Percentiles rank a stretch among this genome's conserved stretches.
Conservation (phyloP, 2,113 vertebrate genomes). For the Nestor notabilis region DNA sequence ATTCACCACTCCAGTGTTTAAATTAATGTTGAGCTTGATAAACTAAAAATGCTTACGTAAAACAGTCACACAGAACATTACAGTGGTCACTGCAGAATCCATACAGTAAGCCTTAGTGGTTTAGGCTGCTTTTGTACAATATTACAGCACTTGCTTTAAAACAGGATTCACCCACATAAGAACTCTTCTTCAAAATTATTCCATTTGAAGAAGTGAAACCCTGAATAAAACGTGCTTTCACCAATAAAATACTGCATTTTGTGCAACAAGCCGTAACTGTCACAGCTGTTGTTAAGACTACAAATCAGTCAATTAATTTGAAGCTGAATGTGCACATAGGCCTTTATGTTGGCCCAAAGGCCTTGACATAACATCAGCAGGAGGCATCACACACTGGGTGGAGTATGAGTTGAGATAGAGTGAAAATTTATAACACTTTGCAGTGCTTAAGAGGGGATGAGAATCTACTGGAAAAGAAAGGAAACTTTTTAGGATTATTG, state of each 20-base stretch:
- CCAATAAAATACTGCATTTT: background rate
- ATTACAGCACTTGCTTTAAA: background rate
- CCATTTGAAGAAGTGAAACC: background rate
- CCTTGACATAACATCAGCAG: background rate
- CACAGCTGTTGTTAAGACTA: background rate
- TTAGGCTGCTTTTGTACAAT: background rate
- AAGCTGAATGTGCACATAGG: background rate
- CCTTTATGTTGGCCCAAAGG: background rate
- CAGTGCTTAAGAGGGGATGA: background rate
- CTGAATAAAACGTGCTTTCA: background rate
- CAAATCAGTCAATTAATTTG: background rate
- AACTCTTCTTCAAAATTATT: background rate
- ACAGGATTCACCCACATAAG: background rate
- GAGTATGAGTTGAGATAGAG: background rate
- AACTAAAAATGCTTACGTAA: background rate
- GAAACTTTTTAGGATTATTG: background rate
- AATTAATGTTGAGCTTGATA: background rate
- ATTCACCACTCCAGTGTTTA: background rate
- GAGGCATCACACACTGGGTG: background rate
- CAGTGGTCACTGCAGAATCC: background rate
- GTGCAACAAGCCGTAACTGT: background rate
- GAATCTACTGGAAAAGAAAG: background rate
- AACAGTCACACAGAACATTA: background rate
- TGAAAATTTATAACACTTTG: background rate
- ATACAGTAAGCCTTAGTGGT: background rate